Base-by-base conservation (phyloP, 1,140 invertebrate species). In the Caerostris extrusa region DNA sequence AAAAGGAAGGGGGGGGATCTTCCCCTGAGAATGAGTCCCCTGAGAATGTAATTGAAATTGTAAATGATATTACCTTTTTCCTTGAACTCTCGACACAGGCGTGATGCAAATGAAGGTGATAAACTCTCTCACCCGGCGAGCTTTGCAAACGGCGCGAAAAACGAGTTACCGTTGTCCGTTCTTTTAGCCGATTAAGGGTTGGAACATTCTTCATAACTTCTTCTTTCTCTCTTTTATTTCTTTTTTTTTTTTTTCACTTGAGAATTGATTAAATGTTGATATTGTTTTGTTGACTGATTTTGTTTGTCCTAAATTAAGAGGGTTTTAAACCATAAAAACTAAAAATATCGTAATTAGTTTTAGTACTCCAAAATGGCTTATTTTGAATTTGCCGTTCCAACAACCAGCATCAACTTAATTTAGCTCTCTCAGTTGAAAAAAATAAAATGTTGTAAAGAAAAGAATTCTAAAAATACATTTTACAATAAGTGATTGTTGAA, bases 1-100 rank as follows among this genome's bases (percentile, higher is more conserved):
- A 64, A 5, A 14, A 77, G 50, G 53, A 3, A 50, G 34, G 7
- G 53, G 53, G 53, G 6, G 12, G 71, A 77, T 77, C 53, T 77
- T 77, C 71, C 71, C 71, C 71, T 10, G 71, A 12, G 71, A 77
- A 12, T n/a, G 71, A 19, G 50, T 77, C 71, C 71, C n/a, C n/a
- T n/a, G n/a, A n/a, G n/a, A n/a, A n/a, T 19, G 71, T 77, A 77
- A 77, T 77, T 77, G 71, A 77, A 77, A 77, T 77, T 77, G 71
- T 77, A 77, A 77, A 77, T 77, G 71, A 77, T 34, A 77, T 77
- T 77, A 77, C 71, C 7, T 19, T 34, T 34, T 50, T 77, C 71
- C 71, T 77, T 77, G 7, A 53, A 77, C 34, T 77, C 71, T 77
- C 71, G 71, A 77, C 4, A 19, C 34, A 77, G 71, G 71, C 53